Base-by-base conservation (phyloP, 2,888 invertebrate genomes). In the Drosophila kambysellisi region DNA sequence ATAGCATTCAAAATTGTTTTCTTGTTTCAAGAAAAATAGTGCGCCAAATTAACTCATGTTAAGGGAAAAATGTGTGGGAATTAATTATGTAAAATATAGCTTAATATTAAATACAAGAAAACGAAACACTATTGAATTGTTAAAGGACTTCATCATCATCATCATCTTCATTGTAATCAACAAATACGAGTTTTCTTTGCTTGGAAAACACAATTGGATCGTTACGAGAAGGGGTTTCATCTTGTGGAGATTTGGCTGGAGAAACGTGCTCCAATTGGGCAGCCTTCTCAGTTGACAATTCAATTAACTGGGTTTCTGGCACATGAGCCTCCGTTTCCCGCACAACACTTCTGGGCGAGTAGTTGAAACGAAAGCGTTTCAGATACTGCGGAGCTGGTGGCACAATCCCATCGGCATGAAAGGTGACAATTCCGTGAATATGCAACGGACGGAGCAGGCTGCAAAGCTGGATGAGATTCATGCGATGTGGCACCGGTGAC, bases 401-500 rank as follows among this genome's bases (percentile, higher is more conserved):
- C 0, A 65, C 51, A 67, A 66, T 70, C 0, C 74, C 76, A 2
- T 11, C 7, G 0, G 67, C 53, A n/a, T 81, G 71, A 11, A 62
- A 73, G 12, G 46, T 54, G 3, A 88, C 71, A 33, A 88, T 79
- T 1, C 78, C 84, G 5, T 61, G 66, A 2, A 88, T 87, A 17
- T 79, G 63, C 15, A 70, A 35, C 0, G 87, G 89, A 4, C 81
- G 72, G 0, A 87, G 50, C 7, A 88, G 56, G 20, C 89, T 87
- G 57, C 82, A 87, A 0, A 87, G 71, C 30, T 81, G 81, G 2
- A 73, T 67, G 4, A 87, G 78, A 66, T 88, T 84, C 7, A 81
- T 70, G 0, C 81, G 84, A 35, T 54, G 70, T 2, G 87, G 84
- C 11, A 59, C 7, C 3, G 87, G 82, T 0, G 89, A 70, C 87